Evolutionary conservation across 2,797 vertebrate species (phyloP).

Genomic region (Fratercula arctica): DNA sequence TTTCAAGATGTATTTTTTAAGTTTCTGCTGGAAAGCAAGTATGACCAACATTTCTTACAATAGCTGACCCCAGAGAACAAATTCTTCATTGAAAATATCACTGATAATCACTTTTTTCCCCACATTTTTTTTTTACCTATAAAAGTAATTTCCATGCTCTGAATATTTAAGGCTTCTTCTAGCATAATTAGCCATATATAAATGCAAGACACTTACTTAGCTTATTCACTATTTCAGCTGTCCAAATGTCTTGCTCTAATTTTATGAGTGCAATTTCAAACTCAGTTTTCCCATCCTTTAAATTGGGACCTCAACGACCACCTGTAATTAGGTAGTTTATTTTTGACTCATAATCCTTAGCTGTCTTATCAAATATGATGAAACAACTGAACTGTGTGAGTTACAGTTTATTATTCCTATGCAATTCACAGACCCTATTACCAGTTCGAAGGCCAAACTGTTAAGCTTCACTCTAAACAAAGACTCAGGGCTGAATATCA

Average conservation of each 20-base stretch:
- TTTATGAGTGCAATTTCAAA: background rate
- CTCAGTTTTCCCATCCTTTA: background rate
- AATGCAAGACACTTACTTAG: background rate
- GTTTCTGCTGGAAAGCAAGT: background rate
- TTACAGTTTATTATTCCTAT: background rate
- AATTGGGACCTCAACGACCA: background rate
- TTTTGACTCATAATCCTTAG: constrained; percentile 1
- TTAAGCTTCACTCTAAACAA: background rate
- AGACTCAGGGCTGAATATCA: background rate
- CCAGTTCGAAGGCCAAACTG: background rate
- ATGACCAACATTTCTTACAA: background rate
- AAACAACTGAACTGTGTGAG: background rate
- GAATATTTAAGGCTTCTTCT: background rate
- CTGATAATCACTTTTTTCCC: background rate
- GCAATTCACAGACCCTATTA: background rate
- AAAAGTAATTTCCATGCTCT: background rate
- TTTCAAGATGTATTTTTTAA: background rate
- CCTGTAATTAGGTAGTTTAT: constrained; percentile 5
- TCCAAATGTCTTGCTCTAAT: background rate
- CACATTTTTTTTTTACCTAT: background rate
- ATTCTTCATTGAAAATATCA: background rate
- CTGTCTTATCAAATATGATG: background rate
- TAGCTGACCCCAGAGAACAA: background rate
- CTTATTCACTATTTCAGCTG: background rate
- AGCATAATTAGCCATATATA: background rate